Evolutionary conservation across 1,140 invertebrate genomes (phyloP), one percentile per base, ranked within the genome.

Genomic region (Drosophila orosa): DNA sequence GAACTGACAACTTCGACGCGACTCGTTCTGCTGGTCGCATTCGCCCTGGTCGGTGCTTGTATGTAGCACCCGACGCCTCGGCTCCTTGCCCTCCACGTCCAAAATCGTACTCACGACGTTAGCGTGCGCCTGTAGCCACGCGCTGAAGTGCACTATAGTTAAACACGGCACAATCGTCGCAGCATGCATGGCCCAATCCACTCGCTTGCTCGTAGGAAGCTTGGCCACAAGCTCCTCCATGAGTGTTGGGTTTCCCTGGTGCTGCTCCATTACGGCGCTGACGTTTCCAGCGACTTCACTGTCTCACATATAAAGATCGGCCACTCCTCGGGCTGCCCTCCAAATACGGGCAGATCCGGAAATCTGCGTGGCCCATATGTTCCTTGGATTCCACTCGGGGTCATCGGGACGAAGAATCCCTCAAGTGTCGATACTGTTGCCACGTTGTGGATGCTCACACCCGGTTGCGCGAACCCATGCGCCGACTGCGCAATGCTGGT

Each of bases 161-260:
- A 40, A 40, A 17, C n/a, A 33, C 1, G 29, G 13, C 6, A n/a
- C 0, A 0, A 47, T 44, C 8, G 5, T 25, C 0, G 13, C 17
- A 25, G 47, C 60, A 55, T 54, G 17, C 37, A 35, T 42, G 37
- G 59, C 33, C 33, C 25, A 62, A 0, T 62, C 47, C 37, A 31
- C 27, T 62, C 47, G 24, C 19, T 40, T 39, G 19, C 56, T 45
- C 13, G 19, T 31, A 8, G 48, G 60, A 9, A 54, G 35, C 19
- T 62, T 62, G 8, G 25, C 13, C 19, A 33, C 19, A 40, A 33
- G 60, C 0, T 62, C 48, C 15, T 62, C 35, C 47, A 42, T 15
- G 10, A 42, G 47, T 5, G 27, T 54, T 7, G 47, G 47, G n/a
- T 42, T 54, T 1, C 37, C 15, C 25, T 31, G 52, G 12, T 22